Conservation (phyloP, 2,113 vertebrate genomes). For the Plestiodon gilberti region DNA sequence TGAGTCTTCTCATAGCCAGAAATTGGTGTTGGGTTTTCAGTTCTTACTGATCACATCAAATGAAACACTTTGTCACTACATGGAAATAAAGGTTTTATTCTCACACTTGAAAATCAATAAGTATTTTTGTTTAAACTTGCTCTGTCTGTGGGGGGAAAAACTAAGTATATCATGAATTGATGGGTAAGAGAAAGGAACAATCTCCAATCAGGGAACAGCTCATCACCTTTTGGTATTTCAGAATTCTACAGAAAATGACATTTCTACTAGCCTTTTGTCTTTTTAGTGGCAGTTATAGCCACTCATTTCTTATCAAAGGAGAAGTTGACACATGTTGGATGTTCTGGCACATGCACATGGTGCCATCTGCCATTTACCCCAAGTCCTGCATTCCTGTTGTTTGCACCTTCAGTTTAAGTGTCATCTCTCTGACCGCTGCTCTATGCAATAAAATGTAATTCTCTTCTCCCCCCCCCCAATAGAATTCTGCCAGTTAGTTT, state of each 20-base stretch:
- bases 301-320: accelerated
- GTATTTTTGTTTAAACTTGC: neutral
- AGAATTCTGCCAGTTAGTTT: too few species aligned
- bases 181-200: neutral
- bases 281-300: neutral
- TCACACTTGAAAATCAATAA: neutral
- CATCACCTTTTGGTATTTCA: neutral
- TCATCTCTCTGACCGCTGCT: too few species aligned
- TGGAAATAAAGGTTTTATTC: neutral
- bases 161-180: neutral
- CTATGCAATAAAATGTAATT: too few species aligned
- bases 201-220: neutral
- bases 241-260: neutral
- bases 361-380: too few species aligned
- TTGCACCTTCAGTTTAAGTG: too few species aligned
- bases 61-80: neutral
- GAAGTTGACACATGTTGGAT: too few species aligned
- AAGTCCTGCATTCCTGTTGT: too few species aligned
- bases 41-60: neutral
- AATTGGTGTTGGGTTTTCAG: neutral
- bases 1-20: neutral
- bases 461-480: too few species aligned
- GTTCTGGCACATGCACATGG: too few species aligned
- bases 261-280: neutral
- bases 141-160: neutral